Percentiles rank a stretch among this genome's conserved stretches.
These are phyloP conservation scores for Zonitis immaculata DNA, from an alignment of 2,888 invertebrate genomes.

Conservation along the genomic window DNA sequence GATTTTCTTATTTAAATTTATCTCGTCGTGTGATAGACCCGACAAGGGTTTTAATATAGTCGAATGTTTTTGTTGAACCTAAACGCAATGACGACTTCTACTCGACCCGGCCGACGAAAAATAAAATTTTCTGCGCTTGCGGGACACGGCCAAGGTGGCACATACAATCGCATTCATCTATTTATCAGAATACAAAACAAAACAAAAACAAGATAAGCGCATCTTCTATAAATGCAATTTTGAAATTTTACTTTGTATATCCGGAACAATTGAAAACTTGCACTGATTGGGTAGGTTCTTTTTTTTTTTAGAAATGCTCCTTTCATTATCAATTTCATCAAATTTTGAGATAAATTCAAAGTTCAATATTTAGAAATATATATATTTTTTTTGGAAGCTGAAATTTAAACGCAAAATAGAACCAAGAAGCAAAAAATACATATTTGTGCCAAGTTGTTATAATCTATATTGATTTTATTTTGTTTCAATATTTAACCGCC, in stretches of 20 bases:
- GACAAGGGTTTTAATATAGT: background rate
- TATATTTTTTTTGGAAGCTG: background rate
- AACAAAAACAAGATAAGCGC: background rate
- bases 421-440: background rate
- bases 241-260: too few relatives aligned
- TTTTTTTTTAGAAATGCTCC: too few relatives aligned
- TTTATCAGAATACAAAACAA: background rate
- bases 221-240: background rate
- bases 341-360: background rate
- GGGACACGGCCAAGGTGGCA: background rate
- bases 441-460: background rate
- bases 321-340: background rate
- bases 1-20: background rate
- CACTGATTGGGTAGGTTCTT: too few relatives aligned
- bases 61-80: background rate
- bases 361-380: background rate
- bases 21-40: background rate
- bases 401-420: background rate
- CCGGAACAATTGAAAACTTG: background rate
- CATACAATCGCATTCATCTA: background rate
- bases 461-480: background rate
- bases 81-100: slow-evolving; percentile 1
- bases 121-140: slow-evolving; percentile 1
- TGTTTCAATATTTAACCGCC: background rate
- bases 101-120: background rate